phyloP scores from a whole-genome alignment of 1,140 invertebrate genomes.

The Lysiphlebus fabarum region DNA sequence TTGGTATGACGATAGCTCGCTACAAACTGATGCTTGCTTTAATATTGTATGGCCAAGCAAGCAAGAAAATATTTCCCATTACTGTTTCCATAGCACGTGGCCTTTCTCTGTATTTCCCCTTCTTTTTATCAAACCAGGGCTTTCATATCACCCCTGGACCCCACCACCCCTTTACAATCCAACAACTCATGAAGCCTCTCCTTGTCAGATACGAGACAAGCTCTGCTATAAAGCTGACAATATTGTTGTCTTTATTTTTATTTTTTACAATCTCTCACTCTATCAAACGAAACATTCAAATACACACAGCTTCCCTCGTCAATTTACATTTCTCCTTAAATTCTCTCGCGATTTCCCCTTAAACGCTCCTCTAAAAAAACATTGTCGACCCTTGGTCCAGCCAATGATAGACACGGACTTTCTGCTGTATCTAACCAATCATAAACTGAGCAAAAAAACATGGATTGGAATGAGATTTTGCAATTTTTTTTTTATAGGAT shows the following conservation, averaged over 20 bases:
- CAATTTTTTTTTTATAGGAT: constrained; percentile 28
- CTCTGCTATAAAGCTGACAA: background rate
- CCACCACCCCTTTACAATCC: constrained; percentile 1
- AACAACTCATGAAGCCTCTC: background rate
- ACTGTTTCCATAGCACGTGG: constrained; percentile 53
- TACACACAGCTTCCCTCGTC: constrained; percentile 23
- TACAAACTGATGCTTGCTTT: constrained; percentile 43
- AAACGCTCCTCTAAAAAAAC: constrained; percentile 1
- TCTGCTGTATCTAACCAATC: constrained; percentile 26
- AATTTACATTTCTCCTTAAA: constrained; percentile 22
- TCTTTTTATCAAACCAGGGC: background rate
- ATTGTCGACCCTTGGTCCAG: constrained; percentile 10
- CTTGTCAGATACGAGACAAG: too few species aligned
- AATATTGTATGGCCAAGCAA: constrained; percentile 17
- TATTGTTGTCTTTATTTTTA: constrained; percentile 13
- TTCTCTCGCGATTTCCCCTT: constrained; percentile 15
- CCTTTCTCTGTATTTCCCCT: constrained; percentile 25
- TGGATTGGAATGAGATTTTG: background rate
- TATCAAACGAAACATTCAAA: constrained; percentile 6
- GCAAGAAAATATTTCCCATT: constrained; percentile 34
- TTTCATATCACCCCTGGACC: constrained; percentile 12
- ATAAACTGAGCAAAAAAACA: too few species aligned
- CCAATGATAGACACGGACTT: constrained; percentile 28
- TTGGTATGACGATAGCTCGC: constrained; percentile 50
- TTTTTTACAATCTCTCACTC: constrained; percentile 6